Evolutionary conservation across 2,888 invertebrate species (phyloP).

Genomic region (Dascillus cervinus): DNA sequence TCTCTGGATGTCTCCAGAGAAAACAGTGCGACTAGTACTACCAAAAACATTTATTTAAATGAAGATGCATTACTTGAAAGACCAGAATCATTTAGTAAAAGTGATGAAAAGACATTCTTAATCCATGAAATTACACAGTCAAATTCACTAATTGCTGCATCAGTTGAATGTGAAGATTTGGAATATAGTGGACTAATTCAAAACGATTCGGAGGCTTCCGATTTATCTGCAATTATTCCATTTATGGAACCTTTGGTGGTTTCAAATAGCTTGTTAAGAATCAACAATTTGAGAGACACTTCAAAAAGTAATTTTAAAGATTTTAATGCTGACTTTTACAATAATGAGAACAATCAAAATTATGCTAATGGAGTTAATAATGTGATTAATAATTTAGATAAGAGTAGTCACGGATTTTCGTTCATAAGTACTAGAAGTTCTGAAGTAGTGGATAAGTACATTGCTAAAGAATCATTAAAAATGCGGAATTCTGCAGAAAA

Average conservation of each 20-base stretch:
- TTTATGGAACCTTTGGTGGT: conserved; percentile 12
- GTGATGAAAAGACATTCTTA: conserved; percentile 6
- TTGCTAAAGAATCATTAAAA: too few relatives aligned
- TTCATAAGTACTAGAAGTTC: background rate
- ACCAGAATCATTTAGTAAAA: conserved; percentile 21
- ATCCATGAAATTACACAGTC: conserved; percentile 16
- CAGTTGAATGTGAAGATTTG: conserved; percentile 16
- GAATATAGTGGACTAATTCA: conserved; percentile 23
- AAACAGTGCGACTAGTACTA: conserved; percentile 1
- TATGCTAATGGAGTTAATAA: conserved; percentile 1
- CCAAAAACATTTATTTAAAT: conserved; percentile 21
- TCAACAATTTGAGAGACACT: conserved; percentile 1
- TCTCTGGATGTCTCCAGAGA: conserved; percentile 4
- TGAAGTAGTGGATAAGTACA: background rate
- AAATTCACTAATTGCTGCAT: conserved; percentile 21
- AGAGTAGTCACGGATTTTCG: background rate
- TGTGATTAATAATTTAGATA: conserved; percentile 1
- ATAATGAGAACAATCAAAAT: background rate
- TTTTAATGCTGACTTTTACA: too few relatives aligned
- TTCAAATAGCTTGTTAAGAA: background rate
- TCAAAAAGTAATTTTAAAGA: too few relatives aligned
- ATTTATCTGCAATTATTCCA: conserved; percentile 20
- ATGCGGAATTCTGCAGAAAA: background rate
- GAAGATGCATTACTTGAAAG: conserved; percentile 37
- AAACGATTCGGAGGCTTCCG: conserved; percentile 17